These are phyloP conservation scores for Elmis aenea DNA, from an alignment of 2,888 invertebrate genomes.

Conservation along the genomic window DNA sequence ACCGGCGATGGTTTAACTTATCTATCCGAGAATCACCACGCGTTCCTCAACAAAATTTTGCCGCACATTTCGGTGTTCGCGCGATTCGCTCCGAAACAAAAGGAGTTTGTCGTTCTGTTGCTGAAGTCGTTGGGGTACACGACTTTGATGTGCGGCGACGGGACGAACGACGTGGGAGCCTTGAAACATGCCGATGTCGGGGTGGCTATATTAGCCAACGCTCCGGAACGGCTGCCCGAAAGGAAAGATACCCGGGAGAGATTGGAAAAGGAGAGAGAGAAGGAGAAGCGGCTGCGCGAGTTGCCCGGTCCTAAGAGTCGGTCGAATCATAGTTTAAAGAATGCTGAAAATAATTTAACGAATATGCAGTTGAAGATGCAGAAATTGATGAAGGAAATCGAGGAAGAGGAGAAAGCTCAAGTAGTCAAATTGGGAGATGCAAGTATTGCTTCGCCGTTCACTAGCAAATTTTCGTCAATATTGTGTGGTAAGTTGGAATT, in stretches of 20 bases:
- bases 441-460: slow-evolving; percentile 98
- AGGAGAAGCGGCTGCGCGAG: slow-evolving; percentile 21
- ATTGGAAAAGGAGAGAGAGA: slow-evolving; percentile 32
- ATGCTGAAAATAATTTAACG: slow-evolving; percentile 29
- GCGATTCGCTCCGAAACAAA: slow-evolving; percentile 97
- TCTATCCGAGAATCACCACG: slow-evolving; percentile 58
- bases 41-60: slow-evolving; percentile 66
- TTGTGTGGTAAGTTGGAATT: slow-evolving; percentile 72
- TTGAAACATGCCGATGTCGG: slow-evolving; percentile 98
- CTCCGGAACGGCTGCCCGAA: slow-evolving; percentile 57
- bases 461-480: slow-evolving; percentile 93
- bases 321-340: slow-evolving; percentile 26
- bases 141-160: slow-evolving; percentile 99
- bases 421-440: slow-evolving; percentile 97
- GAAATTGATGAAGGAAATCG: slow-evolving; percentile 75
- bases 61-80: slow-evolving; percentile 91
- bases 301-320: slow-evolving; percentile 26
- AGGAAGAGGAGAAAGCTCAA: slow-evolving; percentile 80
- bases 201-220: slow-evolving; percentile 83
- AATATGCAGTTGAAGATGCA: slow-evolving; percentile 48
- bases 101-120: slow-evolving; percentile 89
- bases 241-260: slow-evolving; percentile 38
- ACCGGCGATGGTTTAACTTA: slow-evolving; percentile 86
- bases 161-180: slow-evolving; percentile 99
- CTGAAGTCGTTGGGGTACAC: slow-evolving; percentile 82